These are phyloP conservation scores for Ciconia maguari DNA, from an alignment of 2,113 vertebrate species.

Conservation along the genomic window DNA sequence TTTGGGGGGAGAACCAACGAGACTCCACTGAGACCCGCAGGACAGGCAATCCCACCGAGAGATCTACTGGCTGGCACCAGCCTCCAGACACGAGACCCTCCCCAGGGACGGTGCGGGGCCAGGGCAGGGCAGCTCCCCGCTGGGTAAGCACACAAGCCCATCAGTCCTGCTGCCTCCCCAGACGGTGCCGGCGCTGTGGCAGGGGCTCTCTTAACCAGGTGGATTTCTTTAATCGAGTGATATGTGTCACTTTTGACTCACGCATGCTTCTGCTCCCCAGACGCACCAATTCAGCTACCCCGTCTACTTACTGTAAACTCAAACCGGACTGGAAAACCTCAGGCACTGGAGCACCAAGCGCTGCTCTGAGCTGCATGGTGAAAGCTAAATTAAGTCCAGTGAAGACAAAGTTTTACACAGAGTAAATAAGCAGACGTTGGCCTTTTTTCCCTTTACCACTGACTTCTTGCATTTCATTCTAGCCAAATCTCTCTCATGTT, in stretches of 20 bases:
- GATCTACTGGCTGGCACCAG: not conserved
- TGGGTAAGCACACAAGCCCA: not conserved
- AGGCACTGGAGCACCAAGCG: not conserved
- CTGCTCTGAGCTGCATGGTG: not conserved
- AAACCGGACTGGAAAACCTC: not conserved
- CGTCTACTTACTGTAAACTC: not conserved
- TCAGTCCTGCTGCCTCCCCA: not conserved
- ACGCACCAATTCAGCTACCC: not conserved
- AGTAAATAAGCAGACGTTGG: not conserved
- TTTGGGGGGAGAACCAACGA: not conserved
- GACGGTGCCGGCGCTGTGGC: accelerated
- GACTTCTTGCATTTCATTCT: not conserved
- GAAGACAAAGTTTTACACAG: not conserved
- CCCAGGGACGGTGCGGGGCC: accelerated
- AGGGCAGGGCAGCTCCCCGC: not conserved
- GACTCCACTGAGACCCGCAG: accelerated
- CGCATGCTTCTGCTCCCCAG: not conserved
- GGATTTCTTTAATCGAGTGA: not conserved
- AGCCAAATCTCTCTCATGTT: not conserved
- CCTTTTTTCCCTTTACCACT: not conserved
- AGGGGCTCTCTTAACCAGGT: not conserved
- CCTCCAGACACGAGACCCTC: not conserved
- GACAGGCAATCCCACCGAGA: not conserved
- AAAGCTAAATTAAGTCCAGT: not conserved
- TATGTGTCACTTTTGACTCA: not conserved